phyloP scores from a whole-genome alignment of 2,888 invertebrate genomes.

The Pelosia muscerda region DNA sequence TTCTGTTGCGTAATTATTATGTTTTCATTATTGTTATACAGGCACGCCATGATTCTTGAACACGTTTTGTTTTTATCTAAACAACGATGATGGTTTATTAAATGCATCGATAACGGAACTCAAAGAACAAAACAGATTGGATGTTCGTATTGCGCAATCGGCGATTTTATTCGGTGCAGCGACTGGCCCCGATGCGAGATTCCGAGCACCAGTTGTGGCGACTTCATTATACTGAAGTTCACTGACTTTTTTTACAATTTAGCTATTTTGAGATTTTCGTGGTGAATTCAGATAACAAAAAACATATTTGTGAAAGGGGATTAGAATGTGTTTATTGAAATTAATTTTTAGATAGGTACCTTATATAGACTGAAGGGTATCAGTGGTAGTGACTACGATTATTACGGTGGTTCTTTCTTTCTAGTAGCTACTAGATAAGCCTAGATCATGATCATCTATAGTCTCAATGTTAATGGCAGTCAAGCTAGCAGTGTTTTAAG shows the following conservation, averaged over 20 bases:
- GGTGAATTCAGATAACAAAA: slow-evolving; percentile 29
- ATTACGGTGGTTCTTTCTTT: too few relatives aligned
- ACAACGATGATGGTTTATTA: slow-evolving; percentile 66
- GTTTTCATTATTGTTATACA: slow-evolving; percentile 57
- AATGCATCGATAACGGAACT: slow-evolving; percentile 72
- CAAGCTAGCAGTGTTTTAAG: not conserved
- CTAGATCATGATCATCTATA: not conserved
- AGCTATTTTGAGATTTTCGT: slow-evolving; percentile 48
- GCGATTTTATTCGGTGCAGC: slow-evolving; percentile 72
- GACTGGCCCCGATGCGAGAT: slow-evolving; percentile 67
- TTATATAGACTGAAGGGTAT: not conserved
- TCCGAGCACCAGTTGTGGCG: slow-evolving; percentile 61
- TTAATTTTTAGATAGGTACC: not conserved
- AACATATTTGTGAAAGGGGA: slow-evolving; percentile 5
- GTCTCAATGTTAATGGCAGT: not conserved
- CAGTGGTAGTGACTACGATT: not conserved
- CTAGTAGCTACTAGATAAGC: not conserved
- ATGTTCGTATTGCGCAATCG: slow-evolving; percentile 72
- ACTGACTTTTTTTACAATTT: slow-evolving; percentile 62
- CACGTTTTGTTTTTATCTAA: slow-evolving; percentile 62
- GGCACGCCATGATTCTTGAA: slow-evolving; percentile 47
- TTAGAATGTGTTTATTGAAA: not conserved
- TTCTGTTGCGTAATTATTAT: slow-evolving; percentile 62
- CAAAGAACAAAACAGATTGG: slow-evolving; percentile 66
- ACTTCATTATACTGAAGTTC: slow-evolving; percentile 67